These are phyloP conservation scores for Pteria penguin DNA, from an alignment of 2,888 invertebrate species.

Conservation along the genomic window DNA sequence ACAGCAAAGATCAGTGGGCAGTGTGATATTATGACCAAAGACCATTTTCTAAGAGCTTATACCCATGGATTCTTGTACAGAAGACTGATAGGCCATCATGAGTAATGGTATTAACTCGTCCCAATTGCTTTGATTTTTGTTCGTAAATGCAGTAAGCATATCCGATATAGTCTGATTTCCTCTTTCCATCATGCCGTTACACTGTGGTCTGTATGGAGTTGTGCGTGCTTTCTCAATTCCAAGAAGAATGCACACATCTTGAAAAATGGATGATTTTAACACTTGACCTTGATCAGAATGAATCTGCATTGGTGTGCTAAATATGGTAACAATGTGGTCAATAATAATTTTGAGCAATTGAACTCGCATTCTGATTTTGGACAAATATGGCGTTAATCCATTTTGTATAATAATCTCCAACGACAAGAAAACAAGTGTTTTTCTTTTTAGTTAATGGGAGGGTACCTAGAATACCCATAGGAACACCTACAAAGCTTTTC, in stretches of 20 bases:
- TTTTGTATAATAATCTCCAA: conserved; percentile 43
- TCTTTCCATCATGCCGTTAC: conserved; percentile 47
- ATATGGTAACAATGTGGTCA: conserved; percentile 35
- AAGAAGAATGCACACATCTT: conserved; percentile 45
- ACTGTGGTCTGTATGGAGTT: conserved; percentile 41
- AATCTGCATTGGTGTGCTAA: conserved; percentile 43
- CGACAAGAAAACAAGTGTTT: conserved; percentile 21
- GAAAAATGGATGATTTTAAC: conserved; percentile 48
- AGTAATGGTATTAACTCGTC: conserved; percentile 44
- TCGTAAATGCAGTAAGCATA: conserved; percentile 41
- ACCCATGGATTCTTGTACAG: conserved; percentile 42
- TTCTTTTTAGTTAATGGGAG: conserved; percentile 30
- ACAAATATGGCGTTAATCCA: conserved; percentile 36
- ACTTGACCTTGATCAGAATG: conserved; percentile 47
- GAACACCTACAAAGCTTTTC: conserved; percentile 34
- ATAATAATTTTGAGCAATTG: conserved; percentile 48
- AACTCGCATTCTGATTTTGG: conserved; percentile 42
- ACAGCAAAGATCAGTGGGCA: conserved; percentile 43
- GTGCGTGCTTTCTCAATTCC: conserved; percentile 48
- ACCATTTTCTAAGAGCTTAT: conserved; percentile 40
- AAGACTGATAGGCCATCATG: conserved; percentile 50
- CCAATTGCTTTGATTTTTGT: conserved; percentile 44
- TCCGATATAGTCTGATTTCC: conserved; percentile 39
- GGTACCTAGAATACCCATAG: conserved; percentile 41
- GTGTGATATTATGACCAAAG: conserved; percentile 40